A percentile compares a stretch with the other conserved stretches of the same genome.
phyloP scores from a whole-genome alignment of 2,113 vertebrate species.

The Halichoerus grypus region DNA sequence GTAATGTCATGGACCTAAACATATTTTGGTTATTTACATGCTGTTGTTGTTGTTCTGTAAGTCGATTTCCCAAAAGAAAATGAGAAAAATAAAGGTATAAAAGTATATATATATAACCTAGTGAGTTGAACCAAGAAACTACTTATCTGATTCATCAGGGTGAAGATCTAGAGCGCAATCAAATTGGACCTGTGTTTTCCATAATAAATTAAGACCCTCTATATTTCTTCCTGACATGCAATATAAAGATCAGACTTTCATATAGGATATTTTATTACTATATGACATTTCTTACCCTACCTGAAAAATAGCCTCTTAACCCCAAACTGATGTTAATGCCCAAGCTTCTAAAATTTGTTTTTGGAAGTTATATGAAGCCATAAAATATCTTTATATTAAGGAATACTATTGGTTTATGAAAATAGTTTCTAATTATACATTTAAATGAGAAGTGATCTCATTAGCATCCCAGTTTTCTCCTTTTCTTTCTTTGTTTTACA shows the following conservation, averaged over 20 bases:
- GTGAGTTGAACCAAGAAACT: background rate
- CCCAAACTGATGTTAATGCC: background rate
- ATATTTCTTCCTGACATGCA: background rate
- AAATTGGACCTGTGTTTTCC: background rate
- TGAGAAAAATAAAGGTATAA: background rate
- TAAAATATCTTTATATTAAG: background rate
- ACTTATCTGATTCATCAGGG: background rate
- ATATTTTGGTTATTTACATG: background rate
- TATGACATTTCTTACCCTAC: background rate
- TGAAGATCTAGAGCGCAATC: background rate
- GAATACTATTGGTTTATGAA: background rate
- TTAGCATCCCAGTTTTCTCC: background rate
- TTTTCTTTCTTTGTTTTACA: background rate
- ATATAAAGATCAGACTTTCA: background rate
- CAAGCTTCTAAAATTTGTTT: slow-evolving; percentile 17
- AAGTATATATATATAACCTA: background rate
- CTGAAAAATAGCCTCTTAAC: background rate
- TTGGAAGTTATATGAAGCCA: background rate
- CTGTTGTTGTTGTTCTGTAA: background rate
- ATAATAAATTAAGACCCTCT: background rate
- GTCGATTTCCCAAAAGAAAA: background rate
- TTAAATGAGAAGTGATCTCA: background rate
- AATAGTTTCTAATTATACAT: background rate
- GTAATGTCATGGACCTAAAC: background rate
- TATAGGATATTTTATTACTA: background rate